Conservation (phyloP, 2,888 invertebrate species). For the Ashinkailepas kermadecensis region DNA sequence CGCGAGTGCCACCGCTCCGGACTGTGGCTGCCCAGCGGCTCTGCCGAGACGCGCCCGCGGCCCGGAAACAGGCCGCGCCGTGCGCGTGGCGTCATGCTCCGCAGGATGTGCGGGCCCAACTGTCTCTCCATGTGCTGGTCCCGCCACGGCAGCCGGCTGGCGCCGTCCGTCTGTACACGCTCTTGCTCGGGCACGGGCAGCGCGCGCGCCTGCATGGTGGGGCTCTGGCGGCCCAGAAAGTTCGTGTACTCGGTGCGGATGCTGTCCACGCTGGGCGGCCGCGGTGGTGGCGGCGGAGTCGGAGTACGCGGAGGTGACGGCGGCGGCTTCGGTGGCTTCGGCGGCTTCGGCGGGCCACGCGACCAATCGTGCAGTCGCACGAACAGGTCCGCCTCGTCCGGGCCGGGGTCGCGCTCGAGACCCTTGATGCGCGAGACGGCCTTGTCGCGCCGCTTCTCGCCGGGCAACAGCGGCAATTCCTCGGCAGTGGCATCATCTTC, state of each 20-base stretch:
- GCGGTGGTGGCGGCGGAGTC: neutral
- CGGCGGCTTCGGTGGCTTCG: neutral
- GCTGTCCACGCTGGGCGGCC: slow-evolving; percentile 7
- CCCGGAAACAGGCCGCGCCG: slow-evolving; percentile 3
- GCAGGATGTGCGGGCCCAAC: neutral
- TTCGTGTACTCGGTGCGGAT: slow-evolving; percentile 10
- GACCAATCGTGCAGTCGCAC: neutral
- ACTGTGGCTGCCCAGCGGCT: neutral
- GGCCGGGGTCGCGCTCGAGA: neutral
- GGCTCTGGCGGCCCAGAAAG: slow-evolving; percentile 6
- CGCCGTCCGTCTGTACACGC: slow-evolving; percentile 8
- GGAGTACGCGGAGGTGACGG: neutral
- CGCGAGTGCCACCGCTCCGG: neutral
- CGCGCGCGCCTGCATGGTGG: neutral
- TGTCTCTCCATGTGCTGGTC: neutral
- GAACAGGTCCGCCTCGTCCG: neutral
- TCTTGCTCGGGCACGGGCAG: slow-evolving; percentile 20
- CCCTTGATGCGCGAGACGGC: neutral
- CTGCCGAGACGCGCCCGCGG: slow-evolving; percentile 2
- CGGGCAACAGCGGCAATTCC: neutral
- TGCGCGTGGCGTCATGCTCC: neutral
- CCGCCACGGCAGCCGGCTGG: slow-evolving; percentile 5
- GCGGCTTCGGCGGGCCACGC: neutral
- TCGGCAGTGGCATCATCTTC: slow-evolving; percentile 10
- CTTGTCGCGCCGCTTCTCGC: slow-evolving; percentile 17